Conservation (phyloP, 53 echinoderm and acorn worm genomes). For the Arbacia lixula region DNA sequence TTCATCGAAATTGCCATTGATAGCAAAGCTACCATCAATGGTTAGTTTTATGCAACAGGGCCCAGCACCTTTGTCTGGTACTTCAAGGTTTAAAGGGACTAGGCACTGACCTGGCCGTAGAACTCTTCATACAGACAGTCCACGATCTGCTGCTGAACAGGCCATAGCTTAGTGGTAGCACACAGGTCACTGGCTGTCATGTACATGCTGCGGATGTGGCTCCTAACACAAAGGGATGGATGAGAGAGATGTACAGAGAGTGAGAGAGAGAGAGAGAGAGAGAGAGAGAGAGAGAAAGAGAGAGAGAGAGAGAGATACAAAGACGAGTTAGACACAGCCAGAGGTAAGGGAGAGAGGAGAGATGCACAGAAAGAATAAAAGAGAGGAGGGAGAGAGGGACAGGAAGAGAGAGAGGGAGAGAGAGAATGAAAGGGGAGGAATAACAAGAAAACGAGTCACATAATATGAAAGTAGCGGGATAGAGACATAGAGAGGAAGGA, state of each 20-base stretch:
- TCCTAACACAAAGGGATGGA: constrained; percentile 25
- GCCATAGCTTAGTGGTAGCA: constrained; percentile 79
- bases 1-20: too few species aligned
- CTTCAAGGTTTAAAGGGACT: background rate
- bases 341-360: background rate
- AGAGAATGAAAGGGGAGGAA: background rate
- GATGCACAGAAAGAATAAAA: background rate
- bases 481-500: too few species aligned
- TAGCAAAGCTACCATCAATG: too few species aligned
- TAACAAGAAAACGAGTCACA: background rate
- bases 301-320: background rate
- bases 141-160: constrained; percentile 72
- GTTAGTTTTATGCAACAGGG: too few species aligned
- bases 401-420: background rate
- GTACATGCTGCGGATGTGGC: constrained; percentile 72
- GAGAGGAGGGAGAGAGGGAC: background rate
- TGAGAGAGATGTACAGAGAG: background rate
- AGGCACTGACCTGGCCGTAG: constrained; percentile 79
- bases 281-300: background rate
- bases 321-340: too few species aligned
- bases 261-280: background rate
- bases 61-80: too few species aligned
- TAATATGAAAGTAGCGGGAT: too few species aligned
- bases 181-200: constrained; percentile 98
- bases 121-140: constrained; percentile 87